These are phyloP conservation scores for Uloborus plumipes DNA, from an alignment of 2,888 invertebrate species.

Conservation along the genomic window DNA sequence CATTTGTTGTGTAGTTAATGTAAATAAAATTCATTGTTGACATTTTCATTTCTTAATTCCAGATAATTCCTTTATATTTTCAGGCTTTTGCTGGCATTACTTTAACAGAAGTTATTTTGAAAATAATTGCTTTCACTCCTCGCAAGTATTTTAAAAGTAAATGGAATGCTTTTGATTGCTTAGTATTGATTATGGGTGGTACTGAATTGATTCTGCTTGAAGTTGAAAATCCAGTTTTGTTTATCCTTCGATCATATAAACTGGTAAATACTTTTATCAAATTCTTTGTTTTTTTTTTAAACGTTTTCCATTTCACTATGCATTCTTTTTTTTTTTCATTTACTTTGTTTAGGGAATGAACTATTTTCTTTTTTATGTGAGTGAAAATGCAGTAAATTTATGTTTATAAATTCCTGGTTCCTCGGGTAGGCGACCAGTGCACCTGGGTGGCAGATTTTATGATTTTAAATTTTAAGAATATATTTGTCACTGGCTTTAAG, in stretches of 20 bases:
- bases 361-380: no score
- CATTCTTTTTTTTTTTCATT: no score
- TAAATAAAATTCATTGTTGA: no score
- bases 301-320: background rate
- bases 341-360: no score
- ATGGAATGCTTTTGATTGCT: conserved; percentile 59
- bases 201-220: conserved; percentile 48
- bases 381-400: no score
- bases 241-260: conserved; percentile 43
- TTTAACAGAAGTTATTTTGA: conserved; percentile 38
- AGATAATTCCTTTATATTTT: background rate
- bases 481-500: no score
- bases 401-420: no score
- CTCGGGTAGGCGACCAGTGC: no score
- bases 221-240: conserved; percentile 45
- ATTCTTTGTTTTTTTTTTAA: background rate
- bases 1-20: background rate
- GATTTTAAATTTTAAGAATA: no score
- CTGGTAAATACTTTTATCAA: conserved; percentile 29
- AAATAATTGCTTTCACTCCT: conserved; percentile 41
- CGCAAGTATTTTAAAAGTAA: conserved; percentile 41
- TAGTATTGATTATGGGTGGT: conserved; percentile 51
- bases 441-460: no score
- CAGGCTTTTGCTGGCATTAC: conserved; percentile 50
- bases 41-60: background rate